Percentiles rank a stretch among this genome's conserved stretches.
Conservation (phyloP, 2,113 vertebrate species). For the Megaleporinus macrocephalus region DNA sequence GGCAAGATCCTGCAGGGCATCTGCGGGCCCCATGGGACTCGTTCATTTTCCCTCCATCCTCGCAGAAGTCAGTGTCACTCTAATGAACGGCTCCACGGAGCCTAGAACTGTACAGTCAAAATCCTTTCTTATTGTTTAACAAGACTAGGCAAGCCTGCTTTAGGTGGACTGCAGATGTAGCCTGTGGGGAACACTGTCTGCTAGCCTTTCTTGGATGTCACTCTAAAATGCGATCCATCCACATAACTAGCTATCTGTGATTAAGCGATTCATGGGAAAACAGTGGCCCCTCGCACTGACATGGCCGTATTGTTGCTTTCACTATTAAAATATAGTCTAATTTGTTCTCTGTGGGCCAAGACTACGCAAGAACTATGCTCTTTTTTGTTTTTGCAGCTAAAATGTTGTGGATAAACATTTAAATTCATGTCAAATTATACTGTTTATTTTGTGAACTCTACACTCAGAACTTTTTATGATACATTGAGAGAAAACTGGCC, state of each 20-base stretch:
- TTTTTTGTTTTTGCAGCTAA: too few relatives aligned
- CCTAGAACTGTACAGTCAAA: neutral
- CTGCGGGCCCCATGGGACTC: neutral
- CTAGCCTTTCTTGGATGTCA: too few relatives aligned
- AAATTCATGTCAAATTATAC: too few relatives aligned
- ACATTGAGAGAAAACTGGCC: too few relatives aligned
- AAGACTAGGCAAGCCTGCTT: neutral
- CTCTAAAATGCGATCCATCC: neutral
- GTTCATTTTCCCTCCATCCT: conserved; percentile 1
- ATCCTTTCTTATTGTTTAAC: conserved; percentile 21
- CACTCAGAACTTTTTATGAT: too few relatives aligned
- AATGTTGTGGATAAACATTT: too few relatives aligned
- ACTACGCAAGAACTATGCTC: neutral
- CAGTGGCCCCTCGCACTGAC: neutral
- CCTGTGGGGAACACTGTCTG: neutral
- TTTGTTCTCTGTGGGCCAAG: neutral
- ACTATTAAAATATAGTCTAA: neutral
- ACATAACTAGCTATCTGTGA: neutral
- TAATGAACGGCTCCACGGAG: conserved; percentile 3
- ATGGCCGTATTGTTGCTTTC: neutral
- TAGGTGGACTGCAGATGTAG: neutral
- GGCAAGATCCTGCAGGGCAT: conserved; percentile 4
- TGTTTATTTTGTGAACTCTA: too few relatives aligned
- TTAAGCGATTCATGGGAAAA: neutral
- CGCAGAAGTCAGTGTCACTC: conserved; percentile 11